These are phyloP conservation scores for Pao palembangensis DNA, from an alignment of 2,113 vertebrate species.

Conservation along the genomic window DNA sequence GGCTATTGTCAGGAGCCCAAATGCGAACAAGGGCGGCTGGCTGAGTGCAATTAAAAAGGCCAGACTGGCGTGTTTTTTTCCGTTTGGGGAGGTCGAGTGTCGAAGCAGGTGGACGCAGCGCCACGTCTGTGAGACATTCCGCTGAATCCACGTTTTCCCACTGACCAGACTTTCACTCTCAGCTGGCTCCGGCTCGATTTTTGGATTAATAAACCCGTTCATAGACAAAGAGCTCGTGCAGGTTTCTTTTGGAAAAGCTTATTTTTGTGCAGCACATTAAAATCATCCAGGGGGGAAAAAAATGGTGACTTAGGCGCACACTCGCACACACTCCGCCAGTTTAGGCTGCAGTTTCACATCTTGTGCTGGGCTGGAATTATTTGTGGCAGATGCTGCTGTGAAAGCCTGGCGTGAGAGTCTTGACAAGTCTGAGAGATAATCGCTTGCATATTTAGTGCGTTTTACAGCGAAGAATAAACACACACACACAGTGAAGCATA, in stretches of 20 bases:
- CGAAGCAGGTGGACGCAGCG: constrained; percentile 12
- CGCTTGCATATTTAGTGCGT: too few species aligned
- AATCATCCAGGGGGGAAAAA: too few species aligned
- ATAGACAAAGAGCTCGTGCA: too few species aligned
- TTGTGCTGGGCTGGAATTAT: neutral
- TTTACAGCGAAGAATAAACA: too few species aligned
- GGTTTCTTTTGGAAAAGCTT: too few species aligned
- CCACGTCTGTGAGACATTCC: constrained; percentile 43
- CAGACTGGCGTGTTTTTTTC: constrained; percentile 50
- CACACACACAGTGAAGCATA: too few species aligned
- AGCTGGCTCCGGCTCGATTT: constrained; percentile 26
- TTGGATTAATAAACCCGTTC: neutral
- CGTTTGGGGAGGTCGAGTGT: constrained; percentile 2
- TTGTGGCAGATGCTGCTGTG: constrained; percentile 17
- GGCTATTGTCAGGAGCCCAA: constrained; percentile 9
- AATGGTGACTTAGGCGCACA: too few species aligned
- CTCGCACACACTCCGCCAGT: too few species aligned
- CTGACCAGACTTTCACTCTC: constrained; percentile 5
- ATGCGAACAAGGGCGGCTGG: constrained; percentile 12
- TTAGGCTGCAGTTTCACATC: too few species aligned
- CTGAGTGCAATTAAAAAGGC: constrained; percentile 22
- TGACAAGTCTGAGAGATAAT: too few species aligned
- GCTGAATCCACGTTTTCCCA: constrained; percentile 49
- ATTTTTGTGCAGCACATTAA: too few species aligned
- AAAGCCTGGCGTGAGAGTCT: neutral